These are phyloP conservation scores for Serranus cabrilla DNA, from an alignment of 2,797 vertebrate species.

Conservation along the genomic window DNA sequence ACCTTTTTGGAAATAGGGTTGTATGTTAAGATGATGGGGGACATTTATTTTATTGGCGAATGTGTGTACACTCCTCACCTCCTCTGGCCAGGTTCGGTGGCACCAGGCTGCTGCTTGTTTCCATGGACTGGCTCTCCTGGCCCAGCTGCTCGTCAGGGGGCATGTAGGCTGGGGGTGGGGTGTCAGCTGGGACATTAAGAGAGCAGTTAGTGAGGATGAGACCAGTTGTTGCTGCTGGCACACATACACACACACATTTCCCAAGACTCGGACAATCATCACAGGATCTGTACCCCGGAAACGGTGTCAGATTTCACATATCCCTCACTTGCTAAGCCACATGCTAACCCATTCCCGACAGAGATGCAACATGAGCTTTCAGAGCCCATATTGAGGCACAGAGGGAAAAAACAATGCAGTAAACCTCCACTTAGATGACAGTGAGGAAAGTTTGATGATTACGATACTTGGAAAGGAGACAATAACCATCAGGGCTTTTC, in stretches of 20 bases:
- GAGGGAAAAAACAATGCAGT: constrained; percentile 28
- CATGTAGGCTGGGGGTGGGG: constrained; percentile 98
- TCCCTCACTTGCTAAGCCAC: constrained; percentile 70
- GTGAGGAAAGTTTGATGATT: constrained; percentile 1
- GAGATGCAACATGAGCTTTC: constrained; percentile 72
- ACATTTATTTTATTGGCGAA: neutral
- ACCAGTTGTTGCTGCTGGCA: constrained; percentile 79
- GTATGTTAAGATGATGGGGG: too few species aligned
- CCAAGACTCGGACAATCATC: constrained; percentile 60
- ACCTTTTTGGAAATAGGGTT: too few species aligned
- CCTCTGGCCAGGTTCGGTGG: constrained; percentile 83
- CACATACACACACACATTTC: constrained; percentile 56
- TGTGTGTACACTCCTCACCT: constrained; percentile 83
- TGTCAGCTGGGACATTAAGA: constrained; percentile 91
- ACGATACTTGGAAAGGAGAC: constrained; percentile 11
- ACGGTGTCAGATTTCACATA: constrained; percentile 81
- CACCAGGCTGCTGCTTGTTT: constrained; percentile 86
- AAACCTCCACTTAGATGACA: constrained; percentile 17
- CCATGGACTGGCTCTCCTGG: constrained; percentile 98
- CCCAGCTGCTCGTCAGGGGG: constrained; percentile 97
- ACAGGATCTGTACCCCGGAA: constrained; percentile 72
- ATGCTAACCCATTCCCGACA: constrained; percentile 72
- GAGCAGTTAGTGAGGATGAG: constrained; percentile 73
- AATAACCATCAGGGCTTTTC: constrained; percentile 31
- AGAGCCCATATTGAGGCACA: constrained; percentile 30